Conservation (phyloP, 2,113 vertebrate genomes). For the Pipra filicauda region DNA sequence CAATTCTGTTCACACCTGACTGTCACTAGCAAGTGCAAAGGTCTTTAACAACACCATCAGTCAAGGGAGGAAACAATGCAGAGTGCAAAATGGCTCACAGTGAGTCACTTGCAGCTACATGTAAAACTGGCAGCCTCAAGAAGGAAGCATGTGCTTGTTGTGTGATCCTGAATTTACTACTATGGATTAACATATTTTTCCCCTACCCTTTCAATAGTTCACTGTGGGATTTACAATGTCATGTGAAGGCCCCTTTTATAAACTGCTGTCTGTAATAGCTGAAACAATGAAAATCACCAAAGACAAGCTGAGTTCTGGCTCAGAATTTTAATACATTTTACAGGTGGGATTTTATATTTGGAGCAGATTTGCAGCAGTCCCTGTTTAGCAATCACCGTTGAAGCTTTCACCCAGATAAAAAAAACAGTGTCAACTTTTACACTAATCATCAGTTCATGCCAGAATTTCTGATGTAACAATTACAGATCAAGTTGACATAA, state of each 20-base stretch:
- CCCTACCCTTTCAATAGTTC: background rate
- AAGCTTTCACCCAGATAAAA: background rate
- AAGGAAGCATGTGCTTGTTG: background rate
- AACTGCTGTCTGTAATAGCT: conserved; percentile 10
- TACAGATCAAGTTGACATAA: background rate
- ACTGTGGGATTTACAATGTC: conserved; percentile 17
- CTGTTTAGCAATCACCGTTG: background rate
- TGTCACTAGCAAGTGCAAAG: conserved; percentile 18
- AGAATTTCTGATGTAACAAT: background rate
- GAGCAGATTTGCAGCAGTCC: background rate
- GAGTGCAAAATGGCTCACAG: conserved; percentile 22
- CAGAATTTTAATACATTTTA: conserved; percentile 31
- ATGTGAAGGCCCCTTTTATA: conserved; percentile 9
- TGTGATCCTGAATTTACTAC: conserved; percentile 43
- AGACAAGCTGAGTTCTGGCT: conserved; percentile 2
- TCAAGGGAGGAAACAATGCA: background rate
- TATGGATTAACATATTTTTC: background rate
- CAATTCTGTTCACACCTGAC: background rate
- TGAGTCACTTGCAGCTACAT: background rate
- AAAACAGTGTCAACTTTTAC: background rate
- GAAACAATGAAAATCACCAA: conserved; percentile 16
- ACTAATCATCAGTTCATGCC: background rate
- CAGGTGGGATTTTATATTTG: background rate
- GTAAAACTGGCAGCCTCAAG: background rate
- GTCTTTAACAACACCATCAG: background rate